phyloP scores from a whole-genome alignment of 1,140 invertebrate species.

The Babylonia areolata region DNA sequence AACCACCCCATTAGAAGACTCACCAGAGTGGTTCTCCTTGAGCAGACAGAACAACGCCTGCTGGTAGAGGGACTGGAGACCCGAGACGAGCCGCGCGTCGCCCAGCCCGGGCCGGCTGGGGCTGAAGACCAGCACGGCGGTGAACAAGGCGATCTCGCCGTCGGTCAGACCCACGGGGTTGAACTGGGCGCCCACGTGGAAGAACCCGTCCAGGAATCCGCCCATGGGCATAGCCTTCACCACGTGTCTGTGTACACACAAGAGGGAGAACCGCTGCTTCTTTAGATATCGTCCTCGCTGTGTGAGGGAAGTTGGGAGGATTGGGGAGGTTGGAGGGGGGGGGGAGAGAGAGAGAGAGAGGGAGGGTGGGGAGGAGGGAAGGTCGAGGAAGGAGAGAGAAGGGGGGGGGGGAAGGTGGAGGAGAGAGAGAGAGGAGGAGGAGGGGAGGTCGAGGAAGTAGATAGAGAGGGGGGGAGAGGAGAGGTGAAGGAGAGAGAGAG shows the following conservation, averaged over 20 bases:
- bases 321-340: too few relatives aligned
- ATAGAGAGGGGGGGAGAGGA: too few relatives aligned
- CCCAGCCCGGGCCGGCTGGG: constrained; percentile 62
- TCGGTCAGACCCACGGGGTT: constrained; percentile 71
- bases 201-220: constrained; percentile 71
- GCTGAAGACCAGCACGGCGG: constrained; percentile 70
- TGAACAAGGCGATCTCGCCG: constrained; percentile 70
- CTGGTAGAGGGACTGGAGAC: constrained; percentile 64
- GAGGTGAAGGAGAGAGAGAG: too few relatives aligned
- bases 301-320: too few relatives aligned
- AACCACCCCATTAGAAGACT: background rate
- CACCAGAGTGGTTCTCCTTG: constrained; percentile 61
- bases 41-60: constrained; percentile 63
- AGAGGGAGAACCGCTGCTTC: too few relatives aligned
- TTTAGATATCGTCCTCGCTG: too few relatives aligned
- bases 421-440: too few relatives aligned
- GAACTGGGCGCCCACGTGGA: constrained; percentile 67
- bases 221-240: constrained; percentile 71
- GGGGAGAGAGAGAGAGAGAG: too few relatives aligned
- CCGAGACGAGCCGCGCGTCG: constrained; percentile 59
- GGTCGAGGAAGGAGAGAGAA: too few relatives aligned
- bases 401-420: too few relatives aligned
- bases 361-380: too few relatives aligned
- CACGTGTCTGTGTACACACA: constrained; percentile 57
- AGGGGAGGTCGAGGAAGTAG: too few relatives aligned